Conservation (phyloP, 1,140 invertebrate genomes). For the Drosophila quadrilineata region DNA sequence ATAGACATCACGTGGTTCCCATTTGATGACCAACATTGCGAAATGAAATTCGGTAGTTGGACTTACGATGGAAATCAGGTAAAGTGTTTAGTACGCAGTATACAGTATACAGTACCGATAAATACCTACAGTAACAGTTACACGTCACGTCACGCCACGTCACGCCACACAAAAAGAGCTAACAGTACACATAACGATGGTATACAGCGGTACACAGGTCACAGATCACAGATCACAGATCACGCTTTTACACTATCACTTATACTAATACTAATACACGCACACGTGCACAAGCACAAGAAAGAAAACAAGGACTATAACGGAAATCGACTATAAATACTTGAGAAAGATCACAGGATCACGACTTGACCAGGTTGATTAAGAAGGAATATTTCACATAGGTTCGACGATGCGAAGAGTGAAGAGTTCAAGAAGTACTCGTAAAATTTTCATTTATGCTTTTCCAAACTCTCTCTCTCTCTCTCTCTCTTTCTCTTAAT, state of each 20-base stretch:
- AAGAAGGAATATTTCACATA: conserved; percentile 5
- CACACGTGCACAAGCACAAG: conserved; percentile 38
- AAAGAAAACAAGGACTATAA: neutral
- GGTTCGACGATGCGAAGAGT: conserved; percentile 3
- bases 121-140: too few relatives aligned
- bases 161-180: conserved; percentile 10
- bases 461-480: conserved; percentile 45
- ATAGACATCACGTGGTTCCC: conserved; percentile 99
- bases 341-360: neutral
- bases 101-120: conserved; percentile 38
- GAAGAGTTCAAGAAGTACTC: conserved; percentile 3
- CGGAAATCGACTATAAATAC: neutral
- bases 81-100: conserved; percentile 79
- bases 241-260: conserved; percentile 34
- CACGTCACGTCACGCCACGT: too few relatives aligned
- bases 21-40: conserved; percentile 98
- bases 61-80: conserved; percentile 96
- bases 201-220: neutral
- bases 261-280: conserved; percentile 22
- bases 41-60: conserved; percentile 98
- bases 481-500: neutral
- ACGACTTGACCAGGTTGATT: neutral
- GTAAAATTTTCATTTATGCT: conserved; percentile 48
- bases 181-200: neutral
- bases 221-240: conserved; percentile 29